Percentiles rank a stretch among this genome's conserved stretches.
These are phyloP conservation scores for Dicrostonyx torquatus DNA, from an alignment of 2,797 vertebrate species.

Conservation along the genomic window DNA sequence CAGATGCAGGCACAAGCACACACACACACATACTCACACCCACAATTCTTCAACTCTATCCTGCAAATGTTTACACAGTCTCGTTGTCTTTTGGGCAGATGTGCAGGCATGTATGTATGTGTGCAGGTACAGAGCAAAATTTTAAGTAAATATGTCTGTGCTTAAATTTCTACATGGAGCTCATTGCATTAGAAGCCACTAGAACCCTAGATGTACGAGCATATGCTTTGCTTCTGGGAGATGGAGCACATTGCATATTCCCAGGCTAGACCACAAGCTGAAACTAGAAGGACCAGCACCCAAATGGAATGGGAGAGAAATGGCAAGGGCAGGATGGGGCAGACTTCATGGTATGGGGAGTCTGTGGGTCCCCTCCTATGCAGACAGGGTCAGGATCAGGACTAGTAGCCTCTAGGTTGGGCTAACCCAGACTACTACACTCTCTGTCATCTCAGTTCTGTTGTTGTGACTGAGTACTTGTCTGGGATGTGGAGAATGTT, in stretches of 20 bases:
- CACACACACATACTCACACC: background rate
- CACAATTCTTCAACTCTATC: background rate
- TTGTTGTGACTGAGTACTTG: background rate
- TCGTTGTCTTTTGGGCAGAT: background rate
- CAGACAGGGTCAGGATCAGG: background rate
- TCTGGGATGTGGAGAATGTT: background rate
- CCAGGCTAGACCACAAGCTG: background rate
- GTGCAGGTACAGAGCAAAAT: background rate
- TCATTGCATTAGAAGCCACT: background rate
- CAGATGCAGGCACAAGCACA: conserved; percentile 24
- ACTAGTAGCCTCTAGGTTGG: background rate
- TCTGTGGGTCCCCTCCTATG: background rate
- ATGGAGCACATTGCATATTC: background rate
- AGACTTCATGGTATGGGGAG: background rate
- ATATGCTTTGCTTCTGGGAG: fast-evolving
- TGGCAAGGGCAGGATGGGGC: fast-evolving
- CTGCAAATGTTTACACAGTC: conserved; percentile 47
- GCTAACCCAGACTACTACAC: background rate
- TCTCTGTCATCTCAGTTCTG: background rate
- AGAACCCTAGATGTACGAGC: background rate
- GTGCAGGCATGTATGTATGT: background rate
- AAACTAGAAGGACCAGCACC: background rate
- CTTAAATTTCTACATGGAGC: background rate
- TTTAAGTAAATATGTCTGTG: too few relatives aligned
- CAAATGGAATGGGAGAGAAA: too few relatives aligned